A percentile compares a stretch with the other conserved stretches of the same genome.
Evolutionary conservation across 2,113 vertebrate genomes (phyloP).

Genomic region (Mionectes macconnelli): DNA sequence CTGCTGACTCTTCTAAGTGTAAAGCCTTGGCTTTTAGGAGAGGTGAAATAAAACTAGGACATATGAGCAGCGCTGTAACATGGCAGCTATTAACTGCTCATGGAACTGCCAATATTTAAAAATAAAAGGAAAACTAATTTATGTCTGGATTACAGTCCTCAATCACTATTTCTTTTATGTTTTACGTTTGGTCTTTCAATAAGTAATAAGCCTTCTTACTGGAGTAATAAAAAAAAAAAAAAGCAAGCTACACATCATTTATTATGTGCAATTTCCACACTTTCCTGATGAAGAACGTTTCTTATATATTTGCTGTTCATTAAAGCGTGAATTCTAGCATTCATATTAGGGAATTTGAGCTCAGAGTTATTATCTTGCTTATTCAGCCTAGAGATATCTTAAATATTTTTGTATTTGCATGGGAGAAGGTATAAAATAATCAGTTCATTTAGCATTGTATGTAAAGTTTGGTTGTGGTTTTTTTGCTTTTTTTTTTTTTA

Average conservation of each 20-base stretch:
- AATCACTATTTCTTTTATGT: neutral
- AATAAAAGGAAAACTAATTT: slow-evolving; percentile 31
- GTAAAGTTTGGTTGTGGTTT: neutral
- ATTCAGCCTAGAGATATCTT: neutral
- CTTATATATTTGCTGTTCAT: slow-evolving; percentile 21
- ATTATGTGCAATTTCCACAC: slow-evolving; percentile 6
- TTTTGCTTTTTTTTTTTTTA: neutral
- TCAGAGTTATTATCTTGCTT: slow-evolving; percentile 12
- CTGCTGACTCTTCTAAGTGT: slow-evolving; percentile 63
- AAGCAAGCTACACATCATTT: neutral
- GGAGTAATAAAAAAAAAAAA: neutral
- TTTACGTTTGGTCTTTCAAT: slow-evolving; percentile 25
- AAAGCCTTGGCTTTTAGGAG: slow-evolving; percentile 62
- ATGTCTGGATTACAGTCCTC: neutral
- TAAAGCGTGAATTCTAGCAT: slow-evolving; percentile 11
- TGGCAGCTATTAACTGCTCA: slow-evolving; percentile 22
- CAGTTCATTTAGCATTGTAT: neutral
- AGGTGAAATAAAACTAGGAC: slow-evolving; percentile 59
- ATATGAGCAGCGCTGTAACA: slow-evolving; percentile 29
- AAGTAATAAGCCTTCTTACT: neutral
- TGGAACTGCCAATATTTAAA: slow-evolving; percentile 44
- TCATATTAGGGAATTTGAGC: neutral
- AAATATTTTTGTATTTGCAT: slow-evolving; percentile 26
- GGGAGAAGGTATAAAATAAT: neutral
- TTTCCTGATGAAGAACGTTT: slow-evolving; percentile 24